Evolutionary conservation across 92 coral and sea anemone species (phyloP).

Genomic region (Scolanthus callimorphus): DNA sequence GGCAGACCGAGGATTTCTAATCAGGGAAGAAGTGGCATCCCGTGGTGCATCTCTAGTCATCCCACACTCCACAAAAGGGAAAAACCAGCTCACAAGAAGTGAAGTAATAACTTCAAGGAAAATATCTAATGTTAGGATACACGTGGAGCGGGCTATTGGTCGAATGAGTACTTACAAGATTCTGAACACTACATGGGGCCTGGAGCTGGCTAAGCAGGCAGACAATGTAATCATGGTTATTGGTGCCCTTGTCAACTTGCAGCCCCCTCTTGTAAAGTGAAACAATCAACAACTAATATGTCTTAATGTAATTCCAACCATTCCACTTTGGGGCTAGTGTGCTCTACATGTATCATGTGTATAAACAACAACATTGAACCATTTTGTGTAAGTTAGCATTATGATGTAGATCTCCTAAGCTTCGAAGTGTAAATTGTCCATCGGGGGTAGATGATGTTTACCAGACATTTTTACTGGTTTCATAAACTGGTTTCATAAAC

Average conservation of each 20-base stretch:
- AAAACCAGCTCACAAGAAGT: constrained; percentile 26
- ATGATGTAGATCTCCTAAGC: too few relatives aligned
- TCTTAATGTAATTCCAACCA: too few relatives aligned
- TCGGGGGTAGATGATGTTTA: too few relatives aligned
- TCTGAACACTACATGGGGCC: constrained; percentile 13
- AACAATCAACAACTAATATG: too few relatives aligned
- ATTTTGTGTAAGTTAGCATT: not conserved
- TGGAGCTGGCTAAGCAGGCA: constrained; percentile 20
- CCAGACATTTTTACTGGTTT: too few relatives aligned
- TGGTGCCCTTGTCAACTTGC: constrained; percentile 24
- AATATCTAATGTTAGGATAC: constrained; percentile 46
- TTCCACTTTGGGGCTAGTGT: too few relatives aligned
- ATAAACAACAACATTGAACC: constrained; percentile 2
- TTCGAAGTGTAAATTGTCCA: too few relatives aligned
- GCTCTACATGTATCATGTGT: not conserved
- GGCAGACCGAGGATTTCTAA: too few relatives aligned
- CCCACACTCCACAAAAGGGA: constrained; percentile 29
- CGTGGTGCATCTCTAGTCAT: constrained; percentile 29
- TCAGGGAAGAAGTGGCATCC: constrained; percentile 15
- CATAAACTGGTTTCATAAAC: too few relatives aligned
- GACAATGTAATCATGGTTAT: constrained; percentile 16
- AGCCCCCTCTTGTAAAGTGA: not conserved
- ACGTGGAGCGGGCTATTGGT: constrained; percentile 49
- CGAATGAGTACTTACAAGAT: constrained; percentile 29
- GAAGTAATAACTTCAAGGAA: constrained; percentile 39